phyloP scores from a whole-genome alignment of 2,113 vertebrate species.

The Protobothrops mucrosquamatus region DNA sequence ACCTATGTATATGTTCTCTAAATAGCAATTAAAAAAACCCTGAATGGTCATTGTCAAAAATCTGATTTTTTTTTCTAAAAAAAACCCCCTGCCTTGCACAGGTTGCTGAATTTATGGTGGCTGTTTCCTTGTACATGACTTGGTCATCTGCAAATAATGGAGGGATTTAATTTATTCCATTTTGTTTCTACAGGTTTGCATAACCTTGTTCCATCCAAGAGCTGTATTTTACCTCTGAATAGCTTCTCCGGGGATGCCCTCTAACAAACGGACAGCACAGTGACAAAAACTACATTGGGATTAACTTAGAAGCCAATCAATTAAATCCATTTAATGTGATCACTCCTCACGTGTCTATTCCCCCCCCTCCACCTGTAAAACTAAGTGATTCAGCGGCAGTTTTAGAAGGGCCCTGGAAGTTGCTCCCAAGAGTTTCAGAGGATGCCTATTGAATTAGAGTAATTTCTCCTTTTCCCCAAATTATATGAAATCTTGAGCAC shows the following conservation, averaged over 20 bases:
- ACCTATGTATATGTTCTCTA: no score
- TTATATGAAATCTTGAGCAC: neutral
- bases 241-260: neutral
- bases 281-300: neutral
- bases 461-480: neutral
- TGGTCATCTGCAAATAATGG: neutral
- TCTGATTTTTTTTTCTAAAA: neutral
- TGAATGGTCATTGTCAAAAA: neutral
- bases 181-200: neutral
- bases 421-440: neutral
- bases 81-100: neutral
- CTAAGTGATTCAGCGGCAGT: neutral
- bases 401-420: neutral
- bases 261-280: neutral
- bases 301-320: neutral
- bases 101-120: neutral
- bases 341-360: neutral
- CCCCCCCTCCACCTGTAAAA: neutral
- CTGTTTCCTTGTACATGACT: neutral
- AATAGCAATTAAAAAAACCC: neutral
- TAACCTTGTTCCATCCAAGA: neutral
- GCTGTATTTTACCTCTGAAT: neutral
- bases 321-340: neutral
- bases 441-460: neutral
- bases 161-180: neutral